A percentile compares a stretch with the other conserved stretches of the same genome.
phyloP scores from a whole-genome alignment of 2,797 vertebrate species.

The Tinamus major region DNA sequence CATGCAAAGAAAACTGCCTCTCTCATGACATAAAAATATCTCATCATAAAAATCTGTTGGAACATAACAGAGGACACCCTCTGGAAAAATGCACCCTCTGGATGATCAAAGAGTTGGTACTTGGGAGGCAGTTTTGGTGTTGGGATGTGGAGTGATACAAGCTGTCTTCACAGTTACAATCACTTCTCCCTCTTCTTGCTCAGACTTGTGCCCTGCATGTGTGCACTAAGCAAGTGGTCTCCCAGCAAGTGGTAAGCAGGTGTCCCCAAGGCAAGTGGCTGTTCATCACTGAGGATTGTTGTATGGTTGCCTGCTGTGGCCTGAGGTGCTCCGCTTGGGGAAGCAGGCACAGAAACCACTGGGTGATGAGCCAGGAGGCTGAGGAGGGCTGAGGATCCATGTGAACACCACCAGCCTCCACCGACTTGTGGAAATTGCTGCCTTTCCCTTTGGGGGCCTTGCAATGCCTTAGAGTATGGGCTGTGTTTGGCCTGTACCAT shows the following conservation, averaged over 20 bases:
- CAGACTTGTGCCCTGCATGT: rapidly evolving
- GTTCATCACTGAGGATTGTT: neutral
- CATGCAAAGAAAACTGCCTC: neutral
- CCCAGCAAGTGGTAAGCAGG: too few relatives aligned
- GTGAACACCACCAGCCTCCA: neutral
- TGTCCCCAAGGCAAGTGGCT: neutral
- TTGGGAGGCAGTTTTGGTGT: neutral
- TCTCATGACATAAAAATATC: neutral
- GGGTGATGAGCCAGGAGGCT: neutral
- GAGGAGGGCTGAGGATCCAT: neutral
- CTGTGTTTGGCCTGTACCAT: neutral
- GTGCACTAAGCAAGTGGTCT: neutral
- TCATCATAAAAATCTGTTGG: neutral
- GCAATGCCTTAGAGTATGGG: neutral
- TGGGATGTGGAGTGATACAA: neutral
- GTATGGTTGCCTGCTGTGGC: neutral
- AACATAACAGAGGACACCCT: neutral
- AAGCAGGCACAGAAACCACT: neutral
- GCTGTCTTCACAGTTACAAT: neutral
- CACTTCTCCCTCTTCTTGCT: neutral
- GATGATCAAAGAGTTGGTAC: neutral
- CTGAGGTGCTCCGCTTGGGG: neutral
- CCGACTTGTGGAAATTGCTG: neutral
- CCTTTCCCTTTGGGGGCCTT: neutral
- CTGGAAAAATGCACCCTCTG: neutral